Evolutionary conservation across 2,797 vertebrate species (phyloP), one percentile per base, ranked within the genome.

Genomic region (Synanceia verrucosa): DNA sequence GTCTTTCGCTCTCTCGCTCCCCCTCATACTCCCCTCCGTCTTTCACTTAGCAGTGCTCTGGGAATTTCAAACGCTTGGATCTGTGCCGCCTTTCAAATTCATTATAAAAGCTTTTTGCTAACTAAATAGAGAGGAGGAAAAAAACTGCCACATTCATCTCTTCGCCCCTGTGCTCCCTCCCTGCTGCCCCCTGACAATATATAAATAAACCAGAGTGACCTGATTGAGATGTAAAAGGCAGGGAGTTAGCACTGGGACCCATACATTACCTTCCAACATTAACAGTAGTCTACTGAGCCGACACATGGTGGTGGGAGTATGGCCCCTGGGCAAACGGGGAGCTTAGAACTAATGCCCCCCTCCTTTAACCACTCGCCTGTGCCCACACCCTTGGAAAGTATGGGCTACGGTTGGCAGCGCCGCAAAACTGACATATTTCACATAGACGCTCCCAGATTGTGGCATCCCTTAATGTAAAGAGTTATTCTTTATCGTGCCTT

Each of bases 151-250:
- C 89, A 91, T 94, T 92, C 88, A 93, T 92, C 73, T 90, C 82
- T 76, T 81, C 65, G 55, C 67, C 81, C 77, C 78, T 8, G 6
- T 24, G 19, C 68, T 14, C n/a, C 65, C 64, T 14, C 65, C 78
- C 62, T 67, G 57, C 66, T 44, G 28, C 84, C 84, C 85, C 92
- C 67, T 79, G 90, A 91, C 90, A 92, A 93, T 89, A 89, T 92
- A 91, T 92, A 94, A 93, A 93, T 94, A 93, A 94, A 93, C 91
- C 92, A 90, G 88, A 93, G 88, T 94, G 93, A 92, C 91, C 93
- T 92, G 89, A 92, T 92, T 92, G 90, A 94, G 89, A 93, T 91
- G 92, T 92, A 94, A 94, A 92, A 93, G 91, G 90, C 91, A 91
- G 91, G 86, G 92, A 92, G 83, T 92, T 90, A 81, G 90, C 88